A percentile compares a stretch with the other conserved stretches of the same genome.
Conservation (phyloP, 1,140 invertebrate genomes). For the Neoseiulus cucumeris region DNA sequence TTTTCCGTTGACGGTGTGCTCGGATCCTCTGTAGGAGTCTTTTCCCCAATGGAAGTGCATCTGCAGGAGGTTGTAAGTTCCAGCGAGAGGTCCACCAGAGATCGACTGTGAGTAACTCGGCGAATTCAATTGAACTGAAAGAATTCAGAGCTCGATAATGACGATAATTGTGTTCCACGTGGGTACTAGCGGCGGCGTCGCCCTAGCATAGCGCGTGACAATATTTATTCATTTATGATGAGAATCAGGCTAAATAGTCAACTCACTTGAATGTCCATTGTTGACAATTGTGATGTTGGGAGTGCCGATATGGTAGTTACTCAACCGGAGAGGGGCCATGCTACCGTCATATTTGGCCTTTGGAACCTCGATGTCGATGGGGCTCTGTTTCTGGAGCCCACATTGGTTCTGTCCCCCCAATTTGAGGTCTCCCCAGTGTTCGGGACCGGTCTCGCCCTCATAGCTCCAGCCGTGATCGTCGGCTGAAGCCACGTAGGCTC, state of each 20-base stretch:
- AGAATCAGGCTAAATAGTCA: not conserved
- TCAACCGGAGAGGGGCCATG: conserved; percentile 19
- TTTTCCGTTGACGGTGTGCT: conserved; percentile 56
- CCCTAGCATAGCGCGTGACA: not conserved
- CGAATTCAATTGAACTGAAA: conserved; percentile 11
- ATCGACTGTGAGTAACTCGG: conserved; percentile 22
- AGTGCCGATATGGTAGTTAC: conserved; percentile 20
- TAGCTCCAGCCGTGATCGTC: not conserved
- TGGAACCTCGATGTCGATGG: conserved; percentile 43
- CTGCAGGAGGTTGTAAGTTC: conserved; percentile 53
- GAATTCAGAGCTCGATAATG: conserved; percentile 5
- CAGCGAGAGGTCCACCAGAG: conserved; percentile 45
- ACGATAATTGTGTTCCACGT: not conserved
- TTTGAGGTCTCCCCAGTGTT: not conserved
- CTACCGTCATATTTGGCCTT: conserved; percentile 13
- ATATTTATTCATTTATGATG: not conserved
- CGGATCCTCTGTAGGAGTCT: conserved; percentile 56
- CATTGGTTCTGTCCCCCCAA: conserved; percentile 29
- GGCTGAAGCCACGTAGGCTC: not conserved
- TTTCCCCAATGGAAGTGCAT: conserved; percentile 69
- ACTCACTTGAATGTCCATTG: conserved; percentile 27
- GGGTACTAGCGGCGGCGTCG: not conserved
- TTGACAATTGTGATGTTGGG: conserved; percentile 22
- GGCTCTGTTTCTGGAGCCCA: conserved; percentile 54
- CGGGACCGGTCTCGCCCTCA: not conserved